These are phyloP conservation scores for Enteromius treurensis DNA, from an alignment of 2,797 vertebrate species.

Conservation along the genomic window DNA sequence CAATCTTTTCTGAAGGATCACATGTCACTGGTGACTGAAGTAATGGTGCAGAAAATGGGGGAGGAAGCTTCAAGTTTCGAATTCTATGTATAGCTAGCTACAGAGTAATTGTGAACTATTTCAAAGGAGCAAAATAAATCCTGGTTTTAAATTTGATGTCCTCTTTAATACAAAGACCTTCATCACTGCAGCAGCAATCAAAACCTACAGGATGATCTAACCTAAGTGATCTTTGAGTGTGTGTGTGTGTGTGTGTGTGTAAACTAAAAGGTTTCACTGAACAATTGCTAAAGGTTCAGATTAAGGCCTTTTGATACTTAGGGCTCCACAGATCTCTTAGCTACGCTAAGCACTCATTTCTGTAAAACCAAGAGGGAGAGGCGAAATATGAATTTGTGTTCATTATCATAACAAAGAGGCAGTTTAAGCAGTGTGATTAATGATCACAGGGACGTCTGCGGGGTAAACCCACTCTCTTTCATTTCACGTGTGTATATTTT, in stretches of 20 bases:
- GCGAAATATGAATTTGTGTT: background rate
- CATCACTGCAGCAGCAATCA: constrained; percentile 2
- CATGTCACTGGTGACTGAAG: background rate
- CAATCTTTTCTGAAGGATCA: background rate
- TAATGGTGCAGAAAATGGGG: background rate
- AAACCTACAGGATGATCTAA: background rate
- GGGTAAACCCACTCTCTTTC: constrained; percentile 27
- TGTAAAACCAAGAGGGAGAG: constrained; percentile 14
- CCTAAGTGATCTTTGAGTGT: background rate
- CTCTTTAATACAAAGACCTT: background rate
- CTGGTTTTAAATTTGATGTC: background rate
- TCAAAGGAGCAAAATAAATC: background rate
- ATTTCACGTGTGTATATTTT: constrained; percentile 53
- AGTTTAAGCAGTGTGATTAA: constrained; percentile 59
- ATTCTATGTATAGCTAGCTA: background rate
- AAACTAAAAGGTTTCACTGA: constrained; percentile 4
- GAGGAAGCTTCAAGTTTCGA: background rate
- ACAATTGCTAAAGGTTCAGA: constrained; percentile 2
- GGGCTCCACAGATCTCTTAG: constrained; percentile 5
- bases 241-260: background rate
- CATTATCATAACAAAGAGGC: constrained; percentile 38
- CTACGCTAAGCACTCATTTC: background rate
- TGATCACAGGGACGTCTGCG: constrained; percentile 37
- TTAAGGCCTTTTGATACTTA: constrained; percentile 9
- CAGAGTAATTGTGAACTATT: background rate